phyloP scores from a whole-genome alignment of 1,140 invertebrate species.

The Galleria mellonella region DNA sequence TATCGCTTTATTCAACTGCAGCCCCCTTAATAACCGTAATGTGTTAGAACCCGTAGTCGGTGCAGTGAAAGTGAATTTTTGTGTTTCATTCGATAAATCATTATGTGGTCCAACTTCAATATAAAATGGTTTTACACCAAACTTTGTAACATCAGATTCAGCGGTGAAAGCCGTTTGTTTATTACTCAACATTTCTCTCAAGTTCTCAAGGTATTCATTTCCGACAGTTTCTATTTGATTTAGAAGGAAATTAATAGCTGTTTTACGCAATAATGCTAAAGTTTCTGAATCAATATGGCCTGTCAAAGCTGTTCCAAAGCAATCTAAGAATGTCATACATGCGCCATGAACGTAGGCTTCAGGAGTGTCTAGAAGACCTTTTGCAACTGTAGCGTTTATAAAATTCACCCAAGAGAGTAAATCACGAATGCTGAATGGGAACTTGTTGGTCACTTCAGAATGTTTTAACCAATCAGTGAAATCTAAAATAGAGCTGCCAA shows the following conservation, averaged over 20 bases:
- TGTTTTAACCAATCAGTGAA: slow-evolving; percentile 88
- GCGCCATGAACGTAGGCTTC: slow-evolving; percentile 92
- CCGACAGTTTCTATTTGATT: slow-evolving; percentile 64
- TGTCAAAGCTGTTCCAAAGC: slow-evolving; percentile 84
- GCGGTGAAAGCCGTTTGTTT: slow-evolving; percentile 38
- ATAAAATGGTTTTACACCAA: slow-evolving; percentile 85
- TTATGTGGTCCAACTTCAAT: slow-evolving; percentile 73
- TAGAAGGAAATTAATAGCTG: slow-evolving; percentile 71
- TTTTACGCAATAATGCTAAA: slow-evolving; percentile 69
- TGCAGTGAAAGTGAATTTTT: slow-evolving; percentile 84
- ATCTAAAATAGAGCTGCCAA: slow-evolving; percentile 83
- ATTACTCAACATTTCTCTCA: slow-evolving; percentile 42
- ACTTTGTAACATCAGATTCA: slow-evolving; percentile 50
- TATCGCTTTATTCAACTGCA: slow-evolving; percentile 94
- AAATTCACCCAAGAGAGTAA: slow-evolving; percentile 95
- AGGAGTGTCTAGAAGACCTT: slow-evolving; percentile 68
- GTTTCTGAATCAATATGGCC: slow-evolving; percentile 76
- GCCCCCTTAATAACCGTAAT: slow-evolving; percentile 87
- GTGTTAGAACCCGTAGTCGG: slow-evolving; percentile 90
- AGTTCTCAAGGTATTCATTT: slow-evolving; percentile 35
- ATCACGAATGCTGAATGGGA: slow-evolving; percentile 93
- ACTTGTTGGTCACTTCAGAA: slow-evolving; percentile 84
- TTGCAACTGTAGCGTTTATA: slow-evolving; percentile 81
- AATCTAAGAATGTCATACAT: slow-evolving; percentile 93
- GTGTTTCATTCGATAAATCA: slow-evolving; percentile 19